These are phyloP conservation scores for Caenorhabditis remanei DNA, from an alignment of 1,140 invertebrate genomes.

Conservation along the genomic window DNA sequence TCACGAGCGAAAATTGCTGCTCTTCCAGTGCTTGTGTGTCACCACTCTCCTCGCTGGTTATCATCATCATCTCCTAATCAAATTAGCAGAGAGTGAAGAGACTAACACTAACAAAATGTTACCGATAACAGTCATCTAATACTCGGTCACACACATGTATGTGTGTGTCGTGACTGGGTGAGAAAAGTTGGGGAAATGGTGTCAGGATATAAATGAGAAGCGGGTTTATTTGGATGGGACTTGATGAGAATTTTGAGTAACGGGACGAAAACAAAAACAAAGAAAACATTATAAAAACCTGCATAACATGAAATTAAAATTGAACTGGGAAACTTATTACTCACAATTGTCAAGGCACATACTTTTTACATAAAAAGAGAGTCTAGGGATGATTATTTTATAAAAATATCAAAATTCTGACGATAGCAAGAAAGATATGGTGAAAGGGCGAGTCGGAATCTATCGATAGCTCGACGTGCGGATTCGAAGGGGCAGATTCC, in stretches of 20 bases:
- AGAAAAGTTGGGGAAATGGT: neutral
- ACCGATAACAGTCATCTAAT: constrained; percentile 50
- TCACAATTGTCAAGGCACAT: constrained; percentile 51
- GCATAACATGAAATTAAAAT: neutral
- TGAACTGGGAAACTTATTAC: constrained; percentile 28
- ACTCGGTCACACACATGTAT: constrained; percentile 8
- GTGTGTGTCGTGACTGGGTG: neutral
- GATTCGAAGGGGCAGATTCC: constrained; percentile 22
- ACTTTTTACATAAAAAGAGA: neutral
- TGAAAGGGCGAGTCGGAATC: constrained; percentile 28
- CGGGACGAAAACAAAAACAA: neutral
- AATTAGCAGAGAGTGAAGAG: constrained; percentile 43
- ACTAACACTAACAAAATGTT: constrained; percentile 45
- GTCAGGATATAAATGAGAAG: neutral
- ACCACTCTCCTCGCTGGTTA: constrained; percentile 4
- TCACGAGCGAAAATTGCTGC: constrained; percentile 24
- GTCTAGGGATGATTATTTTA: neutral
- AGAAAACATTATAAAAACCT: neutral
- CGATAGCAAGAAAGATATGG: constrained; percentile 34
- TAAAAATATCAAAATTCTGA: constrained; percentile 19
- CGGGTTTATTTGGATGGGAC: neutral
- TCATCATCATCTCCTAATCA: constrained; percentile 47
- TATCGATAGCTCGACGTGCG: neutral
- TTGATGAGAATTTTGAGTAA: neutral
- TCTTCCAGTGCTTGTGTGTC: neutral